Conservation (phyloP, 2,113 vertebrate species). For the Procavia capensis region DNA sequence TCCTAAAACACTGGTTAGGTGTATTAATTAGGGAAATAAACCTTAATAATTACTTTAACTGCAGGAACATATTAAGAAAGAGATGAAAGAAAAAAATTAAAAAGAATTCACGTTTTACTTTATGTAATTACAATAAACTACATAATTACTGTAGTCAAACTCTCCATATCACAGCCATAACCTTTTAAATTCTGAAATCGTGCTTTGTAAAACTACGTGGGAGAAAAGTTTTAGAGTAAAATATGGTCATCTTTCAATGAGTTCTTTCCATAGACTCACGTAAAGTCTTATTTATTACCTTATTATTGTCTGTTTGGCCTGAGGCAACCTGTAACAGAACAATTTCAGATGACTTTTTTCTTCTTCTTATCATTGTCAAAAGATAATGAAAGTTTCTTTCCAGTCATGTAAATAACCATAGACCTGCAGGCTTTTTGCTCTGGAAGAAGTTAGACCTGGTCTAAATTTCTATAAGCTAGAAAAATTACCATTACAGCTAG, state of each 20-base stretch:
- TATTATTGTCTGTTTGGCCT: conserved; percentile 71
- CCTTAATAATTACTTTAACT: conserved; percentile 29
- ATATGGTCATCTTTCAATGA: conserved; percentile 57
- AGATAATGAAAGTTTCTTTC: conserved; percentile 64
- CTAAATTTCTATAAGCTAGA: background rate
- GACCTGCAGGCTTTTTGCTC: conserved; percentile 5
- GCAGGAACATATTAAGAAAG: conserved; percentile 5
- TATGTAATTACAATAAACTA: conserved; percentile 55
- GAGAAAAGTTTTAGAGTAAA: conserved; percentile 33
- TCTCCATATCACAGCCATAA: background rate
- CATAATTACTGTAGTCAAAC: background rate
- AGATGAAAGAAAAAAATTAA: background rate
- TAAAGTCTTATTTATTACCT: conserved; percentile 72
- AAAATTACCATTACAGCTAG: background rate
- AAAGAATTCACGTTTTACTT: conserved; percentile 33
- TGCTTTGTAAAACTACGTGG: conserved; percentile 31
- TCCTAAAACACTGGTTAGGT: background rate
- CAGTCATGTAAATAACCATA: conserved; percentile 50
- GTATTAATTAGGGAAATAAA: background rate
- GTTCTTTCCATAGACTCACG: conserved; percentile 46
- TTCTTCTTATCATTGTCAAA: background rate
- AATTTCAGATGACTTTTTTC: conserved; percentile 59
- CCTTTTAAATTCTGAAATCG: conserved; percentile 43
- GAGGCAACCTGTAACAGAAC: conserved; percentile 66
- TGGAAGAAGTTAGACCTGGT: conserved; percentile 56